These are phyloP conservation scores for Pseudocheirus occidentalis DNA, from an alignment of 2,797 vertebrate species.

Conservation along the genomic window DNA sequence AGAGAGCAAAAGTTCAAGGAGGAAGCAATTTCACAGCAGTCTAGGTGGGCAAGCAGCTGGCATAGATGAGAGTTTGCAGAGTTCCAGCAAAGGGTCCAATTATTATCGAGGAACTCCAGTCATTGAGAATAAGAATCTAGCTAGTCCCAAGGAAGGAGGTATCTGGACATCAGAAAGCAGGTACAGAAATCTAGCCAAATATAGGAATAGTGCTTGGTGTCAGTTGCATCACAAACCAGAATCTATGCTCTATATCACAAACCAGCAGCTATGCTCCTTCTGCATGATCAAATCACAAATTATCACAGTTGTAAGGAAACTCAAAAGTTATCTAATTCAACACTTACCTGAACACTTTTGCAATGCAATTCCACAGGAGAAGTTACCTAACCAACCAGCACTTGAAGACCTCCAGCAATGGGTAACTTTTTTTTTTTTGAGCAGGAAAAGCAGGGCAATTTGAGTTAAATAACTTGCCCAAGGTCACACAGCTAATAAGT, in stretches of 20 bases:
- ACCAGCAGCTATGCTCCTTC: background rate
- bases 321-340: background rate
- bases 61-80: too few species aligned
- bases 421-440: background rate
- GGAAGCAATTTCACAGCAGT: too few species aligned
- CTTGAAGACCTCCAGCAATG: background rate
- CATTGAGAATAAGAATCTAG: background rate
- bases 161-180: background rate
- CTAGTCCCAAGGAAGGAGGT: background rate
- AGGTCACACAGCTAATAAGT: too few species aligned
- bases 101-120: background rate
- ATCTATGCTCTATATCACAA: too few species aligned
- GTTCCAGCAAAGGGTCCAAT: too few species aligned
- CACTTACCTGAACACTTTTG: background rate
- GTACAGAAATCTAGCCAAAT: background rate
- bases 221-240: background rate
- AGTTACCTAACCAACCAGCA: background rate
- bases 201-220: background rate
- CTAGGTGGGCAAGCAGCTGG: too few species aligned
- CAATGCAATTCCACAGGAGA: background rate
- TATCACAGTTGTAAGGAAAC: background rate
- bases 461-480: too few species aligned
- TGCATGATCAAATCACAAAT: background rate
- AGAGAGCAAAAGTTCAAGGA: too few species aligned
- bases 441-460: too few species aligned